phyloP scores from a whole-genome alignment of 2,113 vertebrate genomes.

The Brienomyrus brachyistius region DNA sequence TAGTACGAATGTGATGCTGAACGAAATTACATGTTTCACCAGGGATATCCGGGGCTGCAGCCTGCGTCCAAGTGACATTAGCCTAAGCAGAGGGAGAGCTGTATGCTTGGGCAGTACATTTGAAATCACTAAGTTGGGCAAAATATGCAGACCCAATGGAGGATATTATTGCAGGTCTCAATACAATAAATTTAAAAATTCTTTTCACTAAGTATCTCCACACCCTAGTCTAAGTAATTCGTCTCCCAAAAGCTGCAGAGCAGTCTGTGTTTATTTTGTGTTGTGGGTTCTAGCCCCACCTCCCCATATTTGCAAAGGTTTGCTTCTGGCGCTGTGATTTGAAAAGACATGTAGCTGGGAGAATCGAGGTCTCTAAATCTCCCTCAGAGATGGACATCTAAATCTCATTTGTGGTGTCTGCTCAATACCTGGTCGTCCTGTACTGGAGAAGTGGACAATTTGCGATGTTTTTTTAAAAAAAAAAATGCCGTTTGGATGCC shows the following conservation, averaged over 20 bases:
- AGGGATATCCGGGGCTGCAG: background rate
- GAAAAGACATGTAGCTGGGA: background rate
- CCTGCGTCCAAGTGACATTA: background rate
- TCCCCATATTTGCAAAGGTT: background rate
- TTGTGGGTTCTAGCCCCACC: background rate
- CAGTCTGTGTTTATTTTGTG: background rate
- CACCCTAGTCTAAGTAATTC: background rate
- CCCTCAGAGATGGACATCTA: background rate
- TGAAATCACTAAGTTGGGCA: background rate
- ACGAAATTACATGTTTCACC: background rate
- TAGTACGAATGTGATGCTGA: background rate
- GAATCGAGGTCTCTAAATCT: background rate
- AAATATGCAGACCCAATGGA: background rate
- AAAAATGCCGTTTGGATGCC: background rate
- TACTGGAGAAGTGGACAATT: background rate
- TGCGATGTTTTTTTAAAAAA: background rate
- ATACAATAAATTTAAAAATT: background rate
- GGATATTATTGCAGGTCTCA: background rate
- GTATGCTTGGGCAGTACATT: background rate
- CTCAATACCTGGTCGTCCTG: background rate
- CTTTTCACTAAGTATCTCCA: background rate
- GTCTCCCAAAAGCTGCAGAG: background rate
- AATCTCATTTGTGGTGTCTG: background rate
- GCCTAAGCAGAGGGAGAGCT: too few relatives aligned
- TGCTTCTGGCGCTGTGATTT: background rate